Percentiles rank a stretch among this genome's conserved stretches.
These are phyloP conservation scores for Deilephila elpenor DNA, from an alignment of 2,888 invertebrate genomes.

Conservation along the genomic window DNA sequence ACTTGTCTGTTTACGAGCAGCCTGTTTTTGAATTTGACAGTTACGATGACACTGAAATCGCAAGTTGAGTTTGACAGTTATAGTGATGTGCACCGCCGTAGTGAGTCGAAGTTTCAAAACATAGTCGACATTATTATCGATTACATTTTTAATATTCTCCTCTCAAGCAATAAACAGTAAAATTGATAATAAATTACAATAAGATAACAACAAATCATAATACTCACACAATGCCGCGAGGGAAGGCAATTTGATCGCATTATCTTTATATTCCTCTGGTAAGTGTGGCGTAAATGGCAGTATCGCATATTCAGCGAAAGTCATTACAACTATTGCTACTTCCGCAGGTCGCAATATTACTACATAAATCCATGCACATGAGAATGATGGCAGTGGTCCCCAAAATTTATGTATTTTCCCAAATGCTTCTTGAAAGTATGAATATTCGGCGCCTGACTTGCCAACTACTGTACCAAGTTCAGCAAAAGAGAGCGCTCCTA, in stretches of 20 bases:
- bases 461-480: constrained; percentile 92
- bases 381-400: constrained; percentile 90
- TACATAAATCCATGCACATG: constrained; percentile 91
- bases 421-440: constrained; percentile 91
- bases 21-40: constrained; percentile 11
- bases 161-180: background rate
- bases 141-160: background rate
- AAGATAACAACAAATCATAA: constrained; percentile 31
- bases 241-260: constrained; percentile 86
- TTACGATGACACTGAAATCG: background rate
- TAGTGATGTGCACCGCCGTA: background rate
- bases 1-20: background rate
- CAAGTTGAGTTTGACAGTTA: background rate
- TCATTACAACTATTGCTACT: constrained; percentile 90
- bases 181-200: background rate
- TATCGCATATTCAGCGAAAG: constrained; percentile 90
- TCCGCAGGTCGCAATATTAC: constrained; percentile 90
- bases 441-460: constrained; percentile 92
- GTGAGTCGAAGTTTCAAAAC: background rate
- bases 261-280: constrained; percentile 70
- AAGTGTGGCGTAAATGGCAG: constrained; percentile 85
- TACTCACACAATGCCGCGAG: constrained; percentile 86
- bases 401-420: constrained; percentile 87
- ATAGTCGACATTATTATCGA: constrained; percentile 5
- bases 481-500: constrained; percentile 91